Percentiles rank a stretch among this genome's conserved stretches.
Evolutionary conservation across 2,797 vertebrate species (phyloP).

Genomic region (Pachyuromys duprasi): DNA sequence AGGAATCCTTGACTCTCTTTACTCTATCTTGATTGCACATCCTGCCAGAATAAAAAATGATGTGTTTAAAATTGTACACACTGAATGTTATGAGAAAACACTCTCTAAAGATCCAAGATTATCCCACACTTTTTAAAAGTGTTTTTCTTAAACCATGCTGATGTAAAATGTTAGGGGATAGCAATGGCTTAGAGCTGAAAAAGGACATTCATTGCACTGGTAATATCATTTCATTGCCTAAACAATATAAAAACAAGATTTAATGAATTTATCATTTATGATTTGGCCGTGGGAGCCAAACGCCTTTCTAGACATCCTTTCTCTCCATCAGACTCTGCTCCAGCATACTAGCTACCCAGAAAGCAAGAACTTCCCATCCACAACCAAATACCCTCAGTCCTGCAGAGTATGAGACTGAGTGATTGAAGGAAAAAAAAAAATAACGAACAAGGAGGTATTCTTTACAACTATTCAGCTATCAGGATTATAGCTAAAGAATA

Average conservation of each 20-base stretch:
- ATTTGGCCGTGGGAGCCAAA: slow-evolving; percentile 47
- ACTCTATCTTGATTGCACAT: background rate
- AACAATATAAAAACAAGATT: slow-evolving; percentile 67
- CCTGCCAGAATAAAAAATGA: slow-evolving; percentile 42
- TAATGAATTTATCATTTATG: slow-evolving; percentile 73
- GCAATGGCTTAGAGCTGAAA: background rate
- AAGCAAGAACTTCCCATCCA: slow-evolving; percentile 16
- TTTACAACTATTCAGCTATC: slow-evolving; percentile 45
- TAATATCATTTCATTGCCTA: slow-evolving; percentile 80
- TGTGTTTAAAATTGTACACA: slow-evolving; percentile 12
- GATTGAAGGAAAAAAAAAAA: background rate
- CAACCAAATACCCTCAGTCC: slow-evolving; percentile 18
- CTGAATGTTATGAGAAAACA: slow-evolving; percentile 55
- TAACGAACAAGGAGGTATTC: slow-evolving; percentile 34
- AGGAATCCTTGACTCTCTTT: slow-evolving; percentile 35
- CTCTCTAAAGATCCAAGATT: slow-evolving; percentile 29
- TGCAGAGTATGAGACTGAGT: slow-evolving; percentile 45
- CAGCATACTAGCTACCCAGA: background rate
- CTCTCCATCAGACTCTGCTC: slow-evolving; percentile 56
- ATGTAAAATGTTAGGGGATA: slow-evolving; percentile 67
- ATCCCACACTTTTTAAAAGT: slow-evolving; percentile 61
- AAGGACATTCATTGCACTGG: slow-evolving; percentile 78
- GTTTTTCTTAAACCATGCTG: slow-evolving; percentile 74
- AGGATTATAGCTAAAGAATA: slow-evolving; percentile 24
- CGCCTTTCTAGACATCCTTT: slow-evolving; percentile 68